Evolutionary conservation across 1,140 invertebrate genomes (phyloP).

Genomic region (Rhagoletis zephyria): DNA sequence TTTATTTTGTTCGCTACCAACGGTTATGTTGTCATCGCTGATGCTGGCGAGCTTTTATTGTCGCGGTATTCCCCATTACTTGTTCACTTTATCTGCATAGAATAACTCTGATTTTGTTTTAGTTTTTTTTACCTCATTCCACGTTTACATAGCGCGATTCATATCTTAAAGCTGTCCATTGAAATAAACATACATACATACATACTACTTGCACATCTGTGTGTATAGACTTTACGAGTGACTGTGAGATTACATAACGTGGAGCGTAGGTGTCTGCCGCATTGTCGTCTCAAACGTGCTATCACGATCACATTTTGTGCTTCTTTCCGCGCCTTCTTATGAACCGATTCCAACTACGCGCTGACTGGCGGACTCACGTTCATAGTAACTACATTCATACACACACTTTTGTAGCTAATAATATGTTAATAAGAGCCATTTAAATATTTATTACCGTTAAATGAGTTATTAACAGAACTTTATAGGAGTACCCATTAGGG

Average conservation of each 20-base stretch:
- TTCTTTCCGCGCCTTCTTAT: not conserved
- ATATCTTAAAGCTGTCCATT: slow-evolving; percentile 30
- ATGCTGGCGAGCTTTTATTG: not conserved
- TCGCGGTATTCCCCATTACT: not conserved
- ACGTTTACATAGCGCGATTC: slow-evolving; percentile 2
- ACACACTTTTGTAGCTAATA: not conserved
- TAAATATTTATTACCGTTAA: slow-evolving; percentile 46
- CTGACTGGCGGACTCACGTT: too few relatives aligned
- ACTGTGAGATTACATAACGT: not conserved
- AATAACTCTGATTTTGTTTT: not conserved
- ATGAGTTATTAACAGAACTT: slow-evolving; percentile 35
- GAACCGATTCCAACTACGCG: too few relatives aligned
- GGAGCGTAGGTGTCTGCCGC: slow-evolving; percentile 22
- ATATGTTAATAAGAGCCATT: slow-evolving; percentile 23
- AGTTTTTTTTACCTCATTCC: not conserved
- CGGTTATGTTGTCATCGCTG: slow-evolving; percentile 13
- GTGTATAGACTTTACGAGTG: too few relatives aligned
- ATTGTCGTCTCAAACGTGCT: slow-evolving; percentile 18
- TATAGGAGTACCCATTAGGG: not conserved
- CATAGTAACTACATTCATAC: too few relatives aligned
- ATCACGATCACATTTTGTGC: not conserved
- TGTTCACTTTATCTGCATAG: slow-evolving; percentile 22
- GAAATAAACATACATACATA: not conserved
- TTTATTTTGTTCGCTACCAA: not conserved
- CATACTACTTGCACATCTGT: not conserved